Base-by-base conservation (phyloP, 2,797 vertebrate species). In the Odontamblyopus lacepedii region DNA sequence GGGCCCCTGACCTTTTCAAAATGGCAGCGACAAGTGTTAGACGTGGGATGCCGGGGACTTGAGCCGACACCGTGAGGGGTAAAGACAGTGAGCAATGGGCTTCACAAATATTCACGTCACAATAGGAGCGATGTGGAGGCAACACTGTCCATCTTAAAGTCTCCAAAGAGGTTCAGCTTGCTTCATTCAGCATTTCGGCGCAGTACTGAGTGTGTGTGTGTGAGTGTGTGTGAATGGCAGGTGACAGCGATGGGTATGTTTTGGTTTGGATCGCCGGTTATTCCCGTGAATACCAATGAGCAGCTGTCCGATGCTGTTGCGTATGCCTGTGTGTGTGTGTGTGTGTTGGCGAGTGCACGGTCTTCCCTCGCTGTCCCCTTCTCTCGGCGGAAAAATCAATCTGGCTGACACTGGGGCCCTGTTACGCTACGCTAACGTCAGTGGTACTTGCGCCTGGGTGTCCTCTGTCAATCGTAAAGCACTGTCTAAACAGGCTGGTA, bases 341-440 rank as follows among this genome's bases (percentile, higher is more conserved):
- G 23, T 70, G 75, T 69, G 56, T 59, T 66, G 38, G 69, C 41
- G 56, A 60, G 67, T 56, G 12, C 74, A 67, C 72, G 83, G 83
- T 76, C 76, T 77, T 75, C 63, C 78, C 76, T 72, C 7, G 63
- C 71, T 73, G 77, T 77, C 76, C 72, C 63, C 56, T 72, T 71
- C 51, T 66, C 76, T 84, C 78, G 38, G 74, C 53, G 35, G 69
- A 68, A 76, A 87, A 90, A 92, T 91, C 88, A 90, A 92, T 91
- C 86, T 72, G 51, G 84, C 90, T 83, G 80, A 79, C 84, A 88
- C 80, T 74, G 78, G 74, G 32, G 68, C 71, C 76, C 85, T 82
- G 88, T 87, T 87, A 85, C 38, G 62, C 65, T 66, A 57, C 3
- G 74, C 82, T 76, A 72, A 83, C 78, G 53, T 73, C 30, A 68